phyloP scores from a whole-genome alignment of 2,888 invertebrate genomes.

The Marronus borbonicus region DNA sequence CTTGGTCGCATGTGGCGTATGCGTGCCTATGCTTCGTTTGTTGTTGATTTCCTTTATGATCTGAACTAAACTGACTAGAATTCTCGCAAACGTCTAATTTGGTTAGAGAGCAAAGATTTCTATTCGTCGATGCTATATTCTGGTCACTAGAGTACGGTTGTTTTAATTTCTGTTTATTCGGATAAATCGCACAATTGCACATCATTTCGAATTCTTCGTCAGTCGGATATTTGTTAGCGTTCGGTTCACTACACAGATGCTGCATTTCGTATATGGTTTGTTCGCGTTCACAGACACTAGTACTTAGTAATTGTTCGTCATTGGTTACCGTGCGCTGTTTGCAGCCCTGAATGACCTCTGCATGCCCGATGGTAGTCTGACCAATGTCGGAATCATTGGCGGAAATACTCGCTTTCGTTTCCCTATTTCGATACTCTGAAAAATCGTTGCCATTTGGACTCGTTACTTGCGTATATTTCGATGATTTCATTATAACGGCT shows the following conservation, averaged over 20 bases:
- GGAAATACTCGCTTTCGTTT: conserved; percentile 58
- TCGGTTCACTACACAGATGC: conserved; percentile 61
- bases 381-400: conserved; percentile 51
- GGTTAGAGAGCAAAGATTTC: conserved; percentile 64
- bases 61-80: conserved; percentile 70
- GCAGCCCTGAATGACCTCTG: conserved; percentile 49
- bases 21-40: conserved; percentile 64
- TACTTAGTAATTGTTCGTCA: conserved; percentile 64
- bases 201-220: conserved; percentile 64
- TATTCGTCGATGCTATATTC: conserved; percentile 60
- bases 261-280: conserved; percentile 60
- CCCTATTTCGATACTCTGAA: conserved; percentile 62
- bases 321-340: conserved; percentile 61
- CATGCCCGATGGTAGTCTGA: conserved; percentile 47
- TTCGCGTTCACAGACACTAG: conserved; percentile 53
- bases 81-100: conserved; percentile 63
- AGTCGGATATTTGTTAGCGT: conserved; percentile 60
- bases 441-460: conserved; percentile 66
- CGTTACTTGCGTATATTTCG: conserved; percentile 67
- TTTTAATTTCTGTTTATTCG: conserved; percentile 56
- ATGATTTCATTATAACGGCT: conserved; percentile 64
- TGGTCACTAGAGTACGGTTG: conserved; percentile 62
- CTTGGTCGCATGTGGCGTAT: conserved; percentile 71
- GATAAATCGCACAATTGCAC: conserved; percentile 62
- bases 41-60: conserved; percentile 63